Percentiles rank a stretch among this genome's conserved stretches.
These are phyloP conservation scores for Callipepla californica DNA, from an alignment of 2,113 vertebrate species.

Conservation along the genomic window DNA sequence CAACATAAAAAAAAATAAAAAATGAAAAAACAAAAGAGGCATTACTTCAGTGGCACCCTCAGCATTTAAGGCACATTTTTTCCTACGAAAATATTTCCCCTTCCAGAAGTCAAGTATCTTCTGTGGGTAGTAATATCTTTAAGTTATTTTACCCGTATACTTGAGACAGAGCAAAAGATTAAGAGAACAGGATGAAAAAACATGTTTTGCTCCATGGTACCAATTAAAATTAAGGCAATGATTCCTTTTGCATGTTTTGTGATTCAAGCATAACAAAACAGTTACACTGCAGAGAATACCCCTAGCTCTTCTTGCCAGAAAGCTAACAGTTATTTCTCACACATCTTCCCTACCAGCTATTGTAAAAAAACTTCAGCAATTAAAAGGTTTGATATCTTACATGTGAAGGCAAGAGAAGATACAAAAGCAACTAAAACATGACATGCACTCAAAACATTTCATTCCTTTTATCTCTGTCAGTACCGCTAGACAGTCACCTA, in stretches of 20 bases:
- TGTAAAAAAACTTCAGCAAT: neutral
- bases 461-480: neutral
- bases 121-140: neutral
- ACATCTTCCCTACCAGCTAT: neutral
- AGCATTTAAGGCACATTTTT: neutral
- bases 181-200: neutral
- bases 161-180: neutral
- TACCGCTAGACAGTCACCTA: neutral
- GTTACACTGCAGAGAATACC: neutral
- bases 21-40: too few relatives aligned
- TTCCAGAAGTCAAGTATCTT: neutral
- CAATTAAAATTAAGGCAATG: neutral
- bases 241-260: neutral
- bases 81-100: neutral
- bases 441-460: neutral
- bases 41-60: neutral
- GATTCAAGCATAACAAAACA: neutral
- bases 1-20: too few relatives aligned
- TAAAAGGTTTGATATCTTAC: neutral
- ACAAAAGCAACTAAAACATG: neutral
- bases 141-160: neutral
- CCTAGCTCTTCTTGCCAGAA: fast-evolving
- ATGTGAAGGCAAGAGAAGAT: neutral
- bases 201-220: neutral
- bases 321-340: neutral